phyloP scores from a whole-genome alignment of 2,888 invertebrate genomes.

The Vesta saturnalis region DNA sequence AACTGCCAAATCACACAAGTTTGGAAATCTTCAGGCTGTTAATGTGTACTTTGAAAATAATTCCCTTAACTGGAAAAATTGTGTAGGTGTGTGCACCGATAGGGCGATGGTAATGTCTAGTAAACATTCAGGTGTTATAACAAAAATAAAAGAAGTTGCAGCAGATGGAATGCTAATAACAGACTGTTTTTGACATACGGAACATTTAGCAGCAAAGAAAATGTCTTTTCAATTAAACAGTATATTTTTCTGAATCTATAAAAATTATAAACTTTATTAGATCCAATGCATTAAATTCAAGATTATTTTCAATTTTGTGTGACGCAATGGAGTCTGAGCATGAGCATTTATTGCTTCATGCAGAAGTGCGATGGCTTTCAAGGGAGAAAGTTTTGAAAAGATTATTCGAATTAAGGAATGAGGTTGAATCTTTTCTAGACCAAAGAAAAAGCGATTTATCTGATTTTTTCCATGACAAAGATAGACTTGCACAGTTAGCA shows the following conservation, averaged over 20 bases:
- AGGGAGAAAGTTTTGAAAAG: conserved; percentile 43
- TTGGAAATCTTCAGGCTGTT: conserved; percentile 36
- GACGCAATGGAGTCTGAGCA: conserved; percentile 44
- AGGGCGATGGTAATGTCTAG: conserved; percentile 33
- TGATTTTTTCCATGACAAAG: no score
- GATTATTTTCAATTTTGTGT: conserved; percentile 45
- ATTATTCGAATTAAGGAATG: conserved; percentile 43
- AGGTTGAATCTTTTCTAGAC: conserved; percentile 40
- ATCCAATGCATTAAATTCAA: conserved; percentile 44
- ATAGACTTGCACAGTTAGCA: no score
- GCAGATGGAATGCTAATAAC: conserved; percentile 35
- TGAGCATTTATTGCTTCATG: conserved; percentile 44
- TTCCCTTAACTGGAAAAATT: conserved; percentile 36
- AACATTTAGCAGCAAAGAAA: conserved; percentile 47
- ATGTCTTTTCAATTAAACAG: conserved; percentile 44
- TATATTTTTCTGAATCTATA: conserved; percentile 44
- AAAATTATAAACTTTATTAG: conserved; percentile 48
- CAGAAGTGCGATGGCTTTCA: conserved; percentile 47
- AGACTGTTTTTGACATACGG: conserved; percentile 46
- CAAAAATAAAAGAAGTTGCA: conserved; percentile 19
- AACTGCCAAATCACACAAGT: conserved; percentile 32
- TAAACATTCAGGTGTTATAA: conserved; percentile 27
- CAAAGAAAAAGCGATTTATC: no score
- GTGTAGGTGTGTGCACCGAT: conserved; percentile 32
- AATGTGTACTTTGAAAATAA: conserved; percentile 34